Evolutionary conservation across 2,888 invertebrate genomes (phyloP).

Genomic region (Habroteleia sp.): DNA sequence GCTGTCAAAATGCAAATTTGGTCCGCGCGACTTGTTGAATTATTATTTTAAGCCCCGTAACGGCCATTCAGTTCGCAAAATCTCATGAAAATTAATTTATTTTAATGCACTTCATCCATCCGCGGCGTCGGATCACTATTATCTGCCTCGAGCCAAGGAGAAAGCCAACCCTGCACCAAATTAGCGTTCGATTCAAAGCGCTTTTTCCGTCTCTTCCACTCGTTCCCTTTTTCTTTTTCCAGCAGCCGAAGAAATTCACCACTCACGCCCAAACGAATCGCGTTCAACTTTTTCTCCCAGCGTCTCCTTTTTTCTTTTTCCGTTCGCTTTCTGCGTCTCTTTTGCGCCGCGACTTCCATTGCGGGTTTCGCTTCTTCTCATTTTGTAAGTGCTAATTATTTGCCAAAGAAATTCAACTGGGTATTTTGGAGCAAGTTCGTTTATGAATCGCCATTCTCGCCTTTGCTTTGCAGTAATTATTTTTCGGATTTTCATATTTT

Average conservation of each 20-base stretch:
- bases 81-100: constrained; percentile 78
- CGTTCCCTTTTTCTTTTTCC: constrained; percentile 38
- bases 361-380: constrained; percentile 28
- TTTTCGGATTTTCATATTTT: constrained; percentile 5
- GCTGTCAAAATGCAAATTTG: constrained; percentile 75
- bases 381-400: constrained; percentile 58
- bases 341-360: constrained; percentile 40
- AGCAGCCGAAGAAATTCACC: constrained; percentile 62
- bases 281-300: constrained; percentile 29
- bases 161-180: constrained; percentile 67
- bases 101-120: constrained; percentile 74
- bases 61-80: constrained; percentile 73
- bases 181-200: constrained; percentile 77
- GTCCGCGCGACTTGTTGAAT: constrained; percentile 74
- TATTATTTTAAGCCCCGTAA: constrained; percentile 77
- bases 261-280: constrained; percentile 66
- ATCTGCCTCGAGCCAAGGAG: constrained; percentile 54
- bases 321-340: constrained; percentile 11
- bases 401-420: constrained; percentile 14
- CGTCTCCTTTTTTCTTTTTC: constrained; percentile 3
- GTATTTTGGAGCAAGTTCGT: constrained; percentile 7
- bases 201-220: constrained; percentile 67
- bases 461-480: neutral
- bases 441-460: neutral
- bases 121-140: constrained; percentile 65